phyloP scores from a whole-genome alignment of 2,113 vertebrate species.

The Dermatemys mawii region DNA sequence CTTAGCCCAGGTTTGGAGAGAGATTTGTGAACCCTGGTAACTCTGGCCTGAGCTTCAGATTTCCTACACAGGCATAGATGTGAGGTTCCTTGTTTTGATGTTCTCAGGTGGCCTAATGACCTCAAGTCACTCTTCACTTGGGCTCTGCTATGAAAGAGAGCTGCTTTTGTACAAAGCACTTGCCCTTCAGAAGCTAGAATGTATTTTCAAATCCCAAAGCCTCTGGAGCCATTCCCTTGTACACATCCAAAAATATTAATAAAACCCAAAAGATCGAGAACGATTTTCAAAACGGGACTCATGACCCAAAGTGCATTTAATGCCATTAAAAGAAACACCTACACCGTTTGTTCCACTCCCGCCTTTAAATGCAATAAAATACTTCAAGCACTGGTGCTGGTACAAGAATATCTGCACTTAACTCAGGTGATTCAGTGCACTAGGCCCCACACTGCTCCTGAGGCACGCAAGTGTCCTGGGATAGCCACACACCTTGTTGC shows the following conservation, averaged over 20 bases:
- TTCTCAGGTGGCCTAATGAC: not conserved
- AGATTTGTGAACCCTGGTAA: not conserved
- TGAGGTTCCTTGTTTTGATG: not conserved
- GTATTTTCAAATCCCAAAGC: not conserved
- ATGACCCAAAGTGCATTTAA: conserved; percentile 6
- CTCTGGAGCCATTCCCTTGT: not conserved
- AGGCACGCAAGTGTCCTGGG: not conserved
- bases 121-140: not conserved
- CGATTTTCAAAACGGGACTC: conserved; percentile 2
- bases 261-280: conserved; percentile 17
- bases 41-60: not conserved
- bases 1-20: not conserved
- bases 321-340: not conserved
- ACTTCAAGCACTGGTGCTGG: not conserved
- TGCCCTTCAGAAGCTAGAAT: not conserved
- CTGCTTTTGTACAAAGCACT: not conserved
- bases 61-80: not conserved
- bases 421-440: not conserved
- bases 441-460: not conserved
- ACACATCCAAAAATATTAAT: not conserved
- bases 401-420: not conserved
- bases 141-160: conserved; percentile 20
- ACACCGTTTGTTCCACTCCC: not conserved
- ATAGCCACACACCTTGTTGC: not conserved
- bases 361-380: not conserved